Conservation (phyloP, 1,140 invertebrate species). For the Bombus difficillimus region DNA sequence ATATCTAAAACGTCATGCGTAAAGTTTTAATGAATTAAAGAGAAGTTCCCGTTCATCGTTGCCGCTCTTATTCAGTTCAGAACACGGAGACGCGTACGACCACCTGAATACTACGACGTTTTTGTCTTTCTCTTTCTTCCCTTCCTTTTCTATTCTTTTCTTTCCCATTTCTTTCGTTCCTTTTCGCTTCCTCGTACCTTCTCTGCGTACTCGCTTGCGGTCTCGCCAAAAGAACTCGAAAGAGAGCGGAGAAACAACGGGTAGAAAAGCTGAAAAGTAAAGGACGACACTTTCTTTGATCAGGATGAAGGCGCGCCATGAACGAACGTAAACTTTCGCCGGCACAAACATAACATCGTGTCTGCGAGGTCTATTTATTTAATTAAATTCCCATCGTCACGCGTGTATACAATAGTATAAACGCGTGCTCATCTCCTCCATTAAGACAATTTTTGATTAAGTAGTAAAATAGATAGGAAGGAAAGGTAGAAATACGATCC, state of each 20-base stretch:
- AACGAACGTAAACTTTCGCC: conserved; percentile 6
- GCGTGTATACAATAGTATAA: too few relatives aligned
- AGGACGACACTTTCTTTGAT: conserved; percentile 34
- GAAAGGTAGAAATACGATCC: neutral
- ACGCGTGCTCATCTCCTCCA: fast-evolving
- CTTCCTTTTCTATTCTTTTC: too few relatives aligned
- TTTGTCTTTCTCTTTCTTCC: neutral
- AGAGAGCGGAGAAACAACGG: neutral
- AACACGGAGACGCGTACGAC: conserved; percentile 18
- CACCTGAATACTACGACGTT: conserved; percentile 20
- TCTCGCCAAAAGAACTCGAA: conserved; percentile 8
- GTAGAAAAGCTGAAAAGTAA: conserved; percentile 21
- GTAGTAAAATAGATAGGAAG: neutral
- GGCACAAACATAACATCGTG: neutral
- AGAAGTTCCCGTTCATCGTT: conserved; percentile 51
- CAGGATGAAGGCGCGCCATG: neutral
- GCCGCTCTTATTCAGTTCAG: conserved; percentile 55
- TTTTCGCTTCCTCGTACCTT: neutral
- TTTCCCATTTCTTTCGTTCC: neutral
- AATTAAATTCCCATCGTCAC: neutral
- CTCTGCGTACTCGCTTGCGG: conserved; percentile 2
- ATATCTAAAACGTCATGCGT: conserved; percentile 66
- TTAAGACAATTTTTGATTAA: too few relatives aligned
- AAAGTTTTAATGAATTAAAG: conserved; percentile 74
- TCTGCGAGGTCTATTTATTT: neutral